These are phyloP conservation scores for Lethocerus indicus DNA, from an alignment of 1,140 invertebrate genomes.

Conservation along the genomic window DNA sequence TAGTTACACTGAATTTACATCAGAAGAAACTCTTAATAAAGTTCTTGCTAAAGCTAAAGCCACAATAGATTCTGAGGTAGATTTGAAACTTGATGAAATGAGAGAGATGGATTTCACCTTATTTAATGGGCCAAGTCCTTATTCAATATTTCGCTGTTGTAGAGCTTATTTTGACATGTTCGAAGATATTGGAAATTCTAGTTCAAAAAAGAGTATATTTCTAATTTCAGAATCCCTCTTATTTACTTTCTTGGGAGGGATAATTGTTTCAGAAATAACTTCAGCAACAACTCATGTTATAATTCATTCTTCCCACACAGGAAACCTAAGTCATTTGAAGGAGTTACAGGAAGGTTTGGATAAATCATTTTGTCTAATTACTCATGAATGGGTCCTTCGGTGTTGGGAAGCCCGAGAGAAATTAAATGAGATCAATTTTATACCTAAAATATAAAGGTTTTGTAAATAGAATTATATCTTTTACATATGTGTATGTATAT, in stretches of 20 bases:
- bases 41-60: slow-evolving; percentile 19
- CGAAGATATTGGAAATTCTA: not conserved
- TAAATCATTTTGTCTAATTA: too few species aligned
- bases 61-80: not conserved
- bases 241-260: slow-evolving; percentile 1
- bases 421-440: too few species aligned
- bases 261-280: not conserved
- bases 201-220: not conserved
- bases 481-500: too few species aligned
- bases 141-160: not conserved
- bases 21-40: slow-evolving; percentile 26
- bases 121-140: not conserved
- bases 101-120: not conserved
- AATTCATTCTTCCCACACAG: too few species aligned
- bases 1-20: slow-evolving; percentile 36
- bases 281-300: not conserved
- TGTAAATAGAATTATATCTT: too few species aligned
- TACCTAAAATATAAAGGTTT: too few species aligned
- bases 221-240: not conserved
- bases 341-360: too few species aligned
- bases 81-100: not conserved
- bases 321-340: too few species aligned
- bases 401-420: too few species aligned
- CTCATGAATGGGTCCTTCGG: too few species aligned
- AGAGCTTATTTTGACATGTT: not conserved